Evolutionary conservation across 2,888 invertebrate species (phyloP).

Genomic region (Nowickia ferox): DNA sequence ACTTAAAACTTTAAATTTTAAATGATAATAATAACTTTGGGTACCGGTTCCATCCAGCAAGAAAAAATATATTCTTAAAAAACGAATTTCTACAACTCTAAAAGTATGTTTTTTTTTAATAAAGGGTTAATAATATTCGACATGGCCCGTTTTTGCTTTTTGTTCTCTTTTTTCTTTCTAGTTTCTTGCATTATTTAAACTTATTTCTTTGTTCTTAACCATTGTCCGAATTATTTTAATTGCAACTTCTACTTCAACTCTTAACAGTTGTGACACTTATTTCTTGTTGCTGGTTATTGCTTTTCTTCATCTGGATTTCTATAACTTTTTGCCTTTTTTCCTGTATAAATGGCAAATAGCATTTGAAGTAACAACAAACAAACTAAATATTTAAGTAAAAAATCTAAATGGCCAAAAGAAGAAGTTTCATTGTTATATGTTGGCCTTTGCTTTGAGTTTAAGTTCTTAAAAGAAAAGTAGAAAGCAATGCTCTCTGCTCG

Average conservation of each 20-base stretch:
- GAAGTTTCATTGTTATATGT: constrained; percentile 56
- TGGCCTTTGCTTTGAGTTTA: constrained; percentile 65
- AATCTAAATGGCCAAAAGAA: constrained; percentile 30
- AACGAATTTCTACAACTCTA: too few species aligned
- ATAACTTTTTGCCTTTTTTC: constrained; percentile 4
- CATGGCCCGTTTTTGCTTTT: neutral
- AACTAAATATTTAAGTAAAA: constrained; percentile 25
- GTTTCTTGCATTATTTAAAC: constrained; percentile 15
- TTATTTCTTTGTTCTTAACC: constrained; percentile 71
- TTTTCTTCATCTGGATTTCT: neutral
- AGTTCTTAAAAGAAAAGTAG: constrained; percentile 35
- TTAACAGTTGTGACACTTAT: constrained; percentile 67
- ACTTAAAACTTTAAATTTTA: too few species aligned
- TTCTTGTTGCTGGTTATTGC: constrained; percentile 33
- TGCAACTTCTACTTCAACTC: constrained; percentile 70
- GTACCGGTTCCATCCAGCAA: too few species aligned
- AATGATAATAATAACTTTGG: too few species aligned
- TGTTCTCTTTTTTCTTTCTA: neutral
- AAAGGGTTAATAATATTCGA: neutral
- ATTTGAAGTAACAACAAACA: constrained; percentile 28
- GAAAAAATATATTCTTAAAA: too few species aligned
- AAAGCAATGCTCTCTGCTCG: constrained; percentile 20
- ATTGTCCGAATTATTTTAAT: constrained; percentile 76
- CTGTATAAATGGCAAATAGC: constrained; percentile 10
- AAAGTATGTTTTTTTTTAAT: too few species aligned